Evolutionary conservation across 2,113 vertebrate genomes (phyloP).

Genomic region (Podilymbus podiceps): DNA sequence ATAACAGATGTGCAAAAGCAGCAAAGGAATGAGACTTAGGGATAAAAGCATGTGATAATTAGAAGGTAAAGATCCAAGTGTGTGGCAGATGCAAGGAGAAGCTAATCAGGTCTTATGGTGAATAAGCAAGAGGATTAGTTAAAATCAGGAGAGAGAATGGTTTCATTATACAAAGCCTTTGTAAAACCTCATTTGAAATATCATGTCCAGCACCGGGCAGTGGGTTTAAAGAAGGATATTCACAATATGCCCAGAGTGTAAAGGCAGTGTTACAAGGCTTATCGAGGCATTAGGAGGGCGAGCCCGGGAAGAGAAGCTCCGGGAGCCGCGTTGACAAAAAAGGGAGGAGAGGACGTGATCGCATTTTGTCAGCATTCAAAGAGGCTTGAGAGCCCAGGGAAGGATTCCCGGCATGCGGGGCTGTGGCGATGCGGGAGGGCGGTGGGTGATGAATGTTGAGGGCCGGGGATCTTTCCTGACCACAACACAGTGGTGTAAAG

Average conservation of each 20-base stretch:
- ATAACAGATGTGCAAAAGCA: not conserved
- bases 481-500: not conserved
- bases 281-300: rapidly evolving
- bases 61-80: not conserved
- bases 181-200: not conserved
- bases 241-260: not conserved
- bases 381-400: not conserved
- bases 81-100: not conserved
- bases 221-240: not conserved
- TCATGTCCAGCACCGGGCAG: not conserved
- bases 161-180: not conserved
- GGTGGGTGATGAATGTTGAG: too few species aligned
- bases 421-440: not conserved
- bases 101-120: not conserved
- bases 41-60: not conserved
- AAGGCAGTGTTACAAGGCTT: not conserved
- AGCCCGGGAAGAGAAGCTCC: not conserved
- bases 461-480: not conserved
- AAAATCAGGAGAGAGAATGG: not conserved
- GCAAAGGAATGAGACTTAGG: not conserved
- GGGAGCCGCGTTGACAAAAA: not conserved
- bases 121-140: conserved; percentile 30
- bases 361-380: not conserved
- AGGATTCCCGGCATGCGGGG: not conserved
- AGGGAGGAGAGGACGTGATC: not conserved